A percentile compares a stretch with the other conserved stretches of the same genome.
These are phyloP conservation scores for Danionella dracula DNA, from an alignment of 2,797 vertebrate genomes.

Conservation along the genomic window DNA sequence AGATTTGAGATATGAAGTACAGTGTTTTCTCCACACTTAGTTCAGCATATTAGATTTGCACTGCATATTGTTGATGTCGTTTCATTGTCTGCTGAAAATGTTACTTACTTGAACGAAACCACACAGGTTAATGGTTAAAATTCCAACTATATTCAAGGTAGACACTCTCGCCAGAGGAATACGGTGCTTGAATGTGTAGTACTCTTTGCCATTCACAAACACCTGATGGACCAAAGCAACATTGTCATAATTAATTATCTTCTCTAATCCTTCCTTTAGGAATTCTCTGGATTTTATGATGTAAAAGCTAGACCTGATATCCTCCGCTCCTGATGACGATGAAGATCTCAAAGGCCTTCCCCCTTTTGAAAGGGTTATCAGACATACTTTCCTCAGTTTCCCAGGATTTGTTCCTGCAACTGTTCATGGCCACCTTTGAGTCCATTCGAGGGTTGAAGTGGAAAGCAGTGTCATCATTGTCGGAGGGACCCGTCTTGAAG, in stretches of 20 bases:
- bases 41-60: too few relatives aligned
- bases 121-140: neutral
- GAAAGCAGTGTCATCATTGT: slow-evolving; percentile 17
- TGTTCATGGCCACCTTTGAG: neutral
- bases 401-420: neutral
- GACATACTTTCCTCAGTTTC: neutral
- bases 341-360: slow-evolving; percentile 12
- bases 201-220: neutral
- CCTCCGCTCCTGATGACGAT: neutral
- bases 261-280: neutral
- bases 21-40: too few relatives aligned
- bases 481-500: neutral
- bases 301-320: neutral
- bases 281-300: too few relatives aligned
- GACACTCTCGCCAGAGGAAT: slow-evolving; percentile 2
- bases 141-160: neutral
- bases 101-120: slow-evolving; percentile 18
- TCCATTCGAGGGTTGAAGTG: slow-evolving; percentile 3
- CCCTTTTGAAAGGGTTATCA: slow-evolving; percentile 3
- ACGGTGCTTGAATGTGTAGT: slow-evolving; percentile 15
- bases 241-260: too few relatives aligned
- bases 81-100: neutral
- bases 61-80: too few relatives aligned
- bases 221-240: neutral
- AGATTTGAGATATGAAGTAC: too few relatives aligned